Evolutionary conservation across 2,113 vertebrate genomes (phyloP).

Genomic region (Oreocharis arfaki): DNA sequence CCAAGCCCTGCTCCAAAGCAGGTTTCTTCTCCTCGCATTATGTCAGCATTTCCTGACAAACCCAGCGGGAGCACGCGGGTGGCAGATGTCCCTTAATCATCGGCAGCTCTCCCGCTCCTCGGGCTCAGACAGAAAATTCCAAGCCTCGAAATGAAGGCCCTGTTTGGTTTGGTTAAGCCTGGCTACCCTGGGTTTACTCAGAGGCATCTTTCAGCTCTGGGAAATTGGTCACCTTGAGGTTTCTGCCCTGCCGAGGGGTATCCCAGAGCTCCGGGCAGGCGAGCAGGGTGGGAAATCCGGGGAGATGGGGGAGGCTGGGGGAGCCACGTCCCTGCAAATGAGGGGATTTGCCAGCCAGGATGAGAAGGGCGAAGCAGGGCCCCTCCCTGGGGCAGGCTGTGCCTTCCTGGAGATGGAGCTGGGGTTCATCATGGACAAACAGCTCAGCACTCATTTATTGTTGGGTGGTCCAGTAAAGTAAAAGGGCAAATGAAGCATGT

Average conservation of each 20-base stretch:
- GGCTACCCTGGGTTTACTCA: background rate
- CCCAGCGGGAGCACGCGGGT: conserved; percentile 17
- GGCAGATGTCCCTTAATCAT: conserved; percentile 59
- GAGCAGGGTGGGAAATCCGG: background rate
- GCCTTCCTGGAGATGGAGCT: background rate
- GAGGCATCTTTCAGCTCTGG: background rate
- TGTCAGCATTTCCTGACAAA: conserved; percentile 56
- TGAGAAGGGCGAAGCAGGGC: background rate
- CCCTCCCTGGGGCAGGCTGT: background rate
- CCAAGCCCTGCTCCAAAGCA: background rate
- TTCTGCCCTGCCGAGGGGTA: background rate
- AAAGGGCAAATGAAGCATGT: background rate
- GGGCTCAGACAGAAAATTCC: background rate
- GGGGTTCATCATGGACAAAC: background rate
- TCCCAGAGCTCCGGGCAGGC: background rate
- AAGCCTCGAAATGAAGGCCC: background rate
- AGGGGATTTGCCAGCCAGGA: background rate
- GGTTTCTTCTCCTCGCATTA: conserved; percentile 5
- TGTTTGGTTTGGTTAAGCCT: background rate
- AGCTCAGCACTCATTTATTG: rapidly evolving
- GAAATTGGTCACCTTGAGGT: background rate
- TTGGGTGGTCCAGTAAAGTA: background rate
- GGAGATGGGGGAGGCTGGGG: background rate
- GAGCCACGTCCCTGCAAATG: background rate
- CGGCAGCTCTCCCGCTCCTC: background rate